Percentiles rank a stretch among this genome's conserved stretches.
Evolutionary conservation across 2,888 invertebrate species (phyloP).

Genomic region (Nemotelus nigrinus): DNA sequence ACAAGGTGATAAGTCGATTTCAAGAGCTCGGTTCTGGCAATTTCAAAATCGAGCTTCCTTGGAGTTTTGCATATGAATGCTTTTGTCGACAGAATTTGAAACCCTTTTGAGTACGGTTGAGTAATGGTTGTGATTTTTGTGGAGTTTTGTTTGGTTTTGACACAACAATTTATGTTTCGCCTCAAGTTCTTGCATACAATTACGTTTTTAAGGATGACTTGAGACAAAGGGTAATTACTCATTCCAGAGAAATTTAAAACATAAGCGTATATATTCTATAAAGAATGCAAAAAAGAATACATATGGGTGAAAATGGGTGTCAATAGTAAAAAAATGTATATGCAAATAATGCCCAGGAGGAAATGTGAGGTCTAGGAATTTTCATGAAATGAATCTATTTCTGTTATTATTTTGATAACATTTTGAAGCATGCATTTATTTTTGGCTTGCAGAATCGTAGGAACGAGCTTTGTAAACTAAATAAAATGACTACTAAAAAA

Average conservation of each 20-base stretch:
- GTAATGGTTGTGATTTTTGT: slow-evolving; percentile 49
- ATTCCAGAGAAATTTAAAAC: slow-evolving; percentile 11
- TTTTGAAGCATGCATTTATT: too few species aligned
- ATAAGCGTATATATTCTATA: background rate
- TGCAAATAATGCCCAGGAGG: too few species aligned
- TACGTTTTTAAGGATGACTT: slow-evolving; percentile 35
- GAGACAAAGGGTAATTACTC: slow-evolving; percentile 48
- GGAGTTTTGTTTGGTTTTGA: slow-evolving; percentile 49
- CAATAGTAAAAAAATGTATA: too few species aligned
- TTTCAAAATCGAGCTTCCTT: background rate
- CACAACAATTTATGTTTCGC: slow-evolving; percentile 47
- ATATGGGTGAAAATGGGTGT: too few species aligned
- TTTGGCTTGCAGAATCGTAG: too few species aligned
- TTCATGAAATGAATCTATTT: too few species aligned
- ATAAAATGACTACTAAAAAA: too few species aligned
- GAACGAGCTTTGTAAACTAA: too few species aligned
- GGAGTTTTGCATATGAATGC: slow-evolving; percentile 48
- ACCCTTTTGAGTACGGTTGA: slow-evolving; percentile 46
- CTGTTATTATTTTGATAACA: too few species aligned
- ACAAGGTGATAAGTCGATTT: slow-evolving; percentile 48
- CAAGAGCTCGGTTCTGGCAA: slow-evolving; percentile 23
- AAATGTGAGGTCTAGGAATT: too few species aligned
- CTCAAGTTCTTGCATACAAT: slow-evolving; percentile 9
- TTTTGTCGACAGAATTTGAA: slow-evolving; percentile 42
- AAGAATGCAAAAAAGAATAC: background rate